Percentiles rank a stretch among this genome's conserved stretches.
Evolutionary conservation across 2,797 vertebrate species (phyloP).

Genomic region (Vespertilio murinus): DNA sequence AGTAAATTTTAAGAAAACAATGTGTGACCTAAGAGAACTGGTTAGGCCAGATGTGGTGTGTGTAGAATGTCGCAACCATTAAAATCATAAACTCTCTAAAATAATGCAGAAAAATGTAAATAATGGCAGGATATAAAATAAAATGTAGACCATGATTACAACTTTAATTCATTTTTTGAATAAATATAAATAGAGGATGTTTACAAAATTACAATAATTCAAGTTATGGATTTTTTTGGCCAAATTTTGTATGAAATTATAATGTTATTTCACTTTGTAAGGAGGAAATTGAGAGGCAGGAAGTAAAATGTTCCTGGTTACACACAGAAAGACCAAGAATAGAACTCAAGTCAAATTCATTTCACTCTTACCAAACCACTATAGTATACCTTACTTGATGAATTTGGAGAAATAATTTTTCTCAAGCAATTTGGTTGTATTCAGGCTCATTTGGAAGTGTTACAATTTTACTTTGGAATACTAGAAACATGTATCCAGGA

Average conservation of each 20-base stretch:
- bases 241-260: neutral
- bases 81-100: neutral
- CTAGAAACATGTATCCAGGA: neutral
- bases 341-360: neutral
- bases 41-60: neutral
- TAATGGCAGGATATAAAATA: neutral
- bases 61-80: neutral
- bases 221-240: neutral
- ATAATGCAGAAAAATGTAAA: neutral
- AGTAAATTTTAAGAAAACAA: neutral
- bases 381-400: neutral
- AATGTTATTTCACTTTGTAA: neutral
- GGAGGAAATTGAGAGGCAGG: neutral
- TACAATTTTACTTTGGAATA: constrained; percentile 10
- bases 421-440: neutral
- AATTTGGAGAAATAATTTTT: neutral
- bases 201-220: neutral
- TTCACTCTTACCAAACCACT: neutral
- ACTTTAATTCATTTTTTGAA: neutral
- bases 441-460: neutral
- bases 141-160: neutral
- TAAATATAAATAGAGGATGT: neutral
- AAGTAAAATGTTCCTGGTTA: neutral
- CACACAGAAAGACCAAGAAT: neutral
- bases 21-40: neutral